phyloP scores from a whole-genome alignment of 2,888 invertebrate species.

The Cyclophora punctaria region DNA sequence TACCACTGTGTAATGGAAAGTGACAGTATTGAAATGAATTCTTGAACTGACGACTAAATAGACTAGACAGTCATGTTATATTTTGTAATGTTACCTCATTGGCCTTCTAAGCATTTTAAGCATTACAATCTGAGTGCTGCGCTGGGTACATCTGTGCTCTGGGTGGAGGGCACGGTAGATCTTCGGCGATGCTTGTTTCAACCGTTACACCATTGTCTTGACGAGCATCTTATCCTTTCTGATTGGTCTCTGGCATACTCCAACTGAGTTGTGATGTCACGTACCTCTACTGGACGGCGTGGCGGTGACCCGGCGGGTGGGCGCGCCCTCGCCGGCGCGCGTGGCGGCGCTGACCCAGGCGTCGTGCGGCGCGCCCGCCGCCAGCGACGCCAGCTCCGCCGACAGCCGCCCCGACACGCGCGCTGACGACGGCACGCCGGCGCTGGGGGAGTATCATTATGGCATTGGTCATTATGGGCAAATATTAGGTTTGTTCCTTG shows the following conservation, averaged over 20 bases:
- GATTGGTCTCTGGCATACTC: no score
- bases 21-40: not conserved
- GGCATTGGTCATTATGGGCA: no score
- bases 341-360: constrained; percentile 79
- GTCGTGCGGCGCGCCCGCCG: constrained; percentile 69
- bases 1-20: constrained; percentile 55
- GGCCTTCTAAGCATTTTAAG: not conserved
- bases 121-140: no score
- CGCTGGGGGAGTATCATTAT: constrained; percentile 33
- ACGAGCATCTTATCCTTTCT: no score
- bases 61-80: not conserved
- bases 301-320: constrained; percentile 57
- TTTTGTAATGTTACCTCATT: no score
- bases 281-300: constrained; percentile 69
- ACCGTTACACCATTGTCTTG: no score
- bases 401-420: constrained; percentile 35
- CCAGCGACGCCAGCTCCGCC: constrained; percentile 45
- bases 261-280: no score
- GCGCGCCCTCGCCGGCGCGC: constrained; percentile 71
- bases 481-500: no score
- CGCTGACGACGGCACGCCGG: constrained; percentile 45
- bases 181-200: no score
- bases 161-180: no score
- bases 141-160: no score
- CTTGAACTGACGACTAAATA: not conserved